Evolutionary conservation across 2,888 invertebrate species (phyloP).

Genomic region (Pantelozetes paolii): DNA sequence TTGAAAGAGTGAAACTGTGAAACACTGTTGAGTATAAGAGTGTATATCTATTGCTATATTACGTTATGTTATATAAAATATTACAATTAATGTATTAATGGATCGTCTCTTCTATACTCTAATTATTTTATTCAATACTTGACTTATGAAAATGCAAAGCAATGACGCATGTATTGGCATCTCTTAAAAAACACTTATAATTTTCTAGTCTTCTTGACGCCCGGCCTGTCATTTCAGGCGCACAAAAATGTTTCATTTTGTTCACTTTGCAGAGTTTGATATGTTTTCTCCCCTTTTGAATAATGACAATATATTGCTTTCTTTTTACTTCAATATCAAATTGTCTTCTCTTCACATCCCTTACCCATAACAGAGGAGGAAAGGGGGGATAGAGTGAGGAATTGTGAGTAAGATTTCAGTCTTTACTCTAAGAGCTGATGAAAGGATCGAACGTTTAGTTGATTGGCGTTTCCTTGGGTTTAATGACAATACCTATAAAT

Average conservation of each 20-base stretch:
- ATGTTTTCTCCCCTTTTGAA: slow-evolving; percentile 19
- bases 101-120: slow-evolving; percentile 7
- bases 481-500: slow-evolving; percentile 37
- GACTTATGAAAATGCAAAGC: slow-evolving; percentile 23
- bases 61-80: background rate
- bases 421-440: background rate
- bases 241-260: slow-evolving; percentile 26
- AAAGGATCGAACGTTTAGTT: slow-evolving; percentile 32
- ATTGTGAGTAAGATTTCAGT: background rate
- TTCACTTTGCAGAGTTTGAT: background rate
- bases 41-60: slow-evolving; percentile 2
- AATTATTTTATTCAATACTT: slow-evolving; percentile 36
- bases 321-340: slow-evolving; percentile 27
- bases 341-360: slow-evolving; percentile 8
- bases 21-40: background rate
- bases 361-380: background rate
- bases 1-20: background rate
- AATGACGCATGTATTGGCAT: slow-evolving; percentile 34
- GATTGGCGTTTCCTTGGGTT: slow-evolving; percentile 26
- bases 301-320: slow-evolving; percentile 32
- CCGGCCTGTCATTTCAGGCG: slow-evolving; percentile 19
- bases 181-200: slow-evolving; percentile 33
- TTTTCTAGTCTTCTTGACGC: slow-evolving; percentile 25
- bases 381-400: background rate
- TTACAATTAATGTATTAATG: slow-evolving; percentile 28